A percentile compares a stretch with the other conserved stretches of the same genome.
These are phyloP conservation scores for Pangasianodon gigas DNA, from an alignment of 2,113 vertebrate species.

Conservation along the genomic window DNA sequence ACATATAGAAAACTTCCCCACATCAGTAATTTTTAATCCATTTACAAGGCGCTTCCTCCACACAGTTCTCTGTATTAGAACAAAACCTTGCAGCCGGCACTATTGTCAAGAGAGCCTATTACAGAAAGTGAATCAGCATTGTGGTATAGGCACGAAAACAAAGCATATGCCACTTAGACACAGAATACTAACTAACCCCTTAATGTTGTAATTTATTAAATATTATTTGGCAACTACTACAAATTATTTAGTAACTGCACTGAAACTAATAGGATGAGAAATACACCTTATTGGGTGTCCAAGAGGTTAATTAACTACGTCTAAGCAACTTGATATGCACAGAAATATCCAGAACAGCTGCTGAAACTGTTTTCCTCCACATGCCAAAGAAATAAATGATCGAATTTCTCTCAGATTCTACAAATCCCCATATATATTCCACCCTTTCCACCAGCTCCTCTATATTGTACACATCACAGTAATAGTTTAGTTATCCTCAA, in stretches of 20 bases:
- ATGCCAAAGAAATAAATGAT: not conserved
- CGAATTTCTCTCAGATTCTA: not conserved
- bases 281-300: not conserved
- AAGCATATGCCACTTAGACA: not conserved
- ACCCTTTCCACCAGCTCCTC: not conserved
- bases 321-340: too few relatives aligned
- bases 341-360: not conserved
- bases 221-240: not conserved
- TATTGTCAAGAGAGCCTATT: not conserved
- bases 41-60: not conserved
- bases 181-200: not conserved
- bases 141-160: not conserved
- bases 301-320: not conserved
- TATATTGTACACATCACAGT: not conserved
- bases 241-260: not conserved
- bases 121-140: not conserved
- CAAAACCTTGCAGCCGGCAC: not conserved
- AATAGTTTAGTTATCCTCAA: slow-evolving; percentile 20
- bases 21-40: not conserved
- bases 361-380: not conserved
- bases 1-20: not conserved
- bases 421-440: not conserved
- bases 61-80: not conserved
- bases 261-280: not conserved
- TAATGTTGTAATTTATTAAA: not conserved